A percentile compares a stretch with the other conserved stretches of the same genome.
phyloP scores from a whole-genome alignment of 2,797 vertebrate genomes.

The Pseudomugil tenellus region DNA sequence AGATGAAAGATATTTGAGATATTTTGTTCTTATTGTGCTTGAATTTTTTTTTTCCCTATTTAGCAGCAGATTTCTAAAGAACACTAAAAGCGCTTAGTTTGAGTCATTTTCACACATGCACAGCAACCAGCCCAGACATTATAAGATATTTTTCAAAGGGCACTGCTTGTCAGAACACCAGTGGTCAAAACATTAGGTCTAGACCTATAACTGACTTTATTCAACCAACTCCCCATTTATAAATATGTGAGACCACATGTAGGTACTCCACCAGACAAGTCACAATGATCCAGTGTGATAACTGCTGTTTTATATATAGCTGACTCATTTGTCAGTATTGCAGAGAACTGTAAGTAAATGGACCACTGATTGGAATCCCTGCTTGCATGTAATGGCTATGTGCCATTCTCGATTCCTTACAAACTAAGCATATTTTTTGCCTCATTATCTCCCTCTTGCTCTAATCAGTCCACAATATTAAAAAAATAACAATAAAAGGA shows the following conservation, averaged over 20 bases:
- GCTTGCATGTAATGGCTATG: too few species aligned
- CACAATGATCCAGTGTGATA: neutral
- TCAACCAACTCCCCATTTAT: neutral
- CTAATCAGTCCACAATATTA: neutral
- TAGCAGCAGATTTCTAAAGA: constrained; percentile 5
- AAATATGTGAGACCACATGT: neutral
- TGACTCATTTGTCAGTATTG: neutral
- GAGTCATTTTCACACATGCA: neutral
- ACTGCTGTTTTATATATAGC: neutral
- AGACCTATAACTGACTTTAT: neutral
- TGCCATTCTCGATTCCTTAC: too few species aligned
- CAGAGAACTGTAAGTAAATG: neutral
- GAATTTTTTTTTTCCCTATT: neutral
- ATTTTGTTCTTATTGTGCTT: constrained; percentile 9
- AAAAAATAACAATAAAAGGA: neutral
- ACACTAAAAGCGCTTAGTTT: neutral
- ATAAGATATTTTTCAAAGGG: neutral
- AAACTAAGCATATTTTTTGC: neutral
- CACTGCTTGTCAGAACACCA: neutral
- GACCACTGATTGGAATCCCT: neutral
- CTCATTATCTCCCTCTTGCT: neutral
- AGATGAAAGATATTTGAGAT: constrained; percentile 30
- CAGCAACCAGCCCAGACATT: neutral
- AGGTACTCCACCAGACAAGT: neutral
- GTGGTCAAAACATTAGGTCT: neutral